These are phyloP conservation scores for Pangasianodon gigas DNA, from an alignment of 2,113 vertebrate species.

Conservation along the genomic window DNA sequence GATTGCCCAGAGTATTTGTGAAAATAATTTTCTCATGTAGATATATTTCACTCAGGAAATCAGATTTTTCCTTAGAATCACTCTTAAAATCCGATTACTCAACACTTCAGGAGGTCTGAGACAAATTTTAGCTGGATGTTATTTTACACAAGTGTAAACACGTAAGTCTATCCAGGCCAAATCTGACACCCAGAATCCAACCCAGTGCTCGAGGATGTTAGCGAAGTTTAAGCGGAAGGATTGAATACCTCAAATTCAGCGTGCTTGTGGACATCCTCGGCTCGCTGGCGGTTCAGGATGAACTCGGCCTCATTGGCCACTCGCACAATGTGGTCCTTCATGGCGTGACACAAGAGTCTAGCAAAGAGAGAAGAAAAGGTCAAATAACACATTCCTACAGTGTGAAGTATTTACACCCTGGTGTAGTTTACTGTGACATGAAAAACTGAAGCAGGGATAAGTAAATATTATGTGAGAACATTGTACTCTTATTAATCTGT, in stretches of 20 bases:
- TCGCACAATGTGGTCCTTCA: constrained; percentile 98
- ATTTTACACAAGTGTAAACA: background rate
- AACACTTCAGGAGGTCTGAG: background rate
- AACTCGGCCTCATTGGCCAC: constrained; percentile 98
- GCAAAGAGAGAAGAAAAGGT: constrained; percentile 7
- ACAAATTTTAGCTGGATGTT: background rate
- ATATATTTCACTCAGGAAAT: constrained; percentile 13
- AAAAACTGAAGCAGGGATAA: background rate
- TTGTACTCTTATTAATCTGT: background rate
- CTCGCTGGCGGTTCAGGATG: constrained; percentile 95
- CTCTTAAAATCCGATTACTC: background rate
- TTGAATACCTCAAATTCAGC: constrained; percentile 92
- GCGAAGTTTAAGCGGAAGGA: background rate
- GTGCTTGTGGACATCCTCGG: constrained; percentile 97
- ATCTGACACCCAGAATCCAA: background rate
- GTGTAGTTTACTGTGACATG: background rate
- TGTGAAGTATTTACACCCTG: background rate
- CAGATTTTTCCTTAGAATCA: background rate
- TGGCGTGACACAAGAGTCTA: constrained; percentile 94
- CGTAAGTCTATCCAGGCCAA: background rate
- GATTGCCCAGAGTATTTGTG: constrained; percentile 50
- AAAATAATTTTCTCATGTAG: constrained; percentile 5
- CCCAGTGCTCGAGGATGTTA: background rate
- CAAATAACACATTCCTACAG: background rate
- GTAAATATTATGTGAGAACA: background rate